Base-by-base conservation (phyloP, 2,113 vertebrate genomes). In the Larimichthys crocea region DNA sequence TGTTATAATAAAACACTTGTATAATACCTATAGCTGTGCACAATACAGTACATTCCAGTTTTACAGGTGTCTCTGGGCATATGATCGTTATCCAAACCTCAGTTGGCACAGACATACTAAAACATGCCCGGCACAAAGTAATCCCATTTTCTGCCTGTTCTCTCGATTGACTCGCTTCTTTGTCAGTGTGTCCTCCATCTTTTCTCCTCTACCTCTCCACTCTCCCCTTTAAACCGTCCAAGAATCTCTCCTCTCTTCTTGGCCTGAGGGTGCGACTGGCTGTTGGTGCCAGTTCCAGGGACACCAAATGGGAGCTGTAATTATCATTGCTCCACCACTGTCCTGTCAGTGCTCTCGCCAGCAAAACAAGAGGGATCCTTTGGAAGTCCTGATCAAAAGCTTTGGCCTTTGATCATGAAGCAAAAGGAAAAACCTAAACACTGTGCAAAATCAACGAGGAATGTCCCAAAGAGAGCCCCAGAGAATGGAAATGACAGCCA, bases 381-480 rank as follows among this genome's bases (percentile, higher is more conserved):
- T 95, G 95, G 94, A 94, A 94, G 91, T 76, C 60, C 89, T 48
- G 91, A 95, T 96, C 95, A 95, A 96, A 93, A 95, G 94, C 91
- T 74, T 65, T 80, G 71, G 92, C 87, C 94, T 95, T 95, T 95
- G 94, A 95, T 95, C 94, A 86, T 11, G 81, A 76, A 77, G 90
- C 92, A 93, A 88, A 92, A 89, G 64, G 72, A 89, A 90, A 89
- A 92, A 87, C 77, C 88, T 80, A 92, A 94, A 93, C 89, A 88
- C 76, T 77, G 88, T 83, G 88, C 80, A 94, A 93, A 94, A 94
- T 92, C 91, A 93, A 93, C 79, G 63, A 94, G 91, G 93, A 94
- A 95, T 94, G 93, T 93, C 87, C 85, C 79, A 87, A 84, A 92
- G 77, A 74, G 81, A 63, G 79, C 61, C 59, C 50, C 44, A 68